Percentiles rank a stretch among this genome's conserved stretches.
Conservation (phyloP, 2,113 vertebrate species). For the Mesoclemmys tuberculata region DNA sequence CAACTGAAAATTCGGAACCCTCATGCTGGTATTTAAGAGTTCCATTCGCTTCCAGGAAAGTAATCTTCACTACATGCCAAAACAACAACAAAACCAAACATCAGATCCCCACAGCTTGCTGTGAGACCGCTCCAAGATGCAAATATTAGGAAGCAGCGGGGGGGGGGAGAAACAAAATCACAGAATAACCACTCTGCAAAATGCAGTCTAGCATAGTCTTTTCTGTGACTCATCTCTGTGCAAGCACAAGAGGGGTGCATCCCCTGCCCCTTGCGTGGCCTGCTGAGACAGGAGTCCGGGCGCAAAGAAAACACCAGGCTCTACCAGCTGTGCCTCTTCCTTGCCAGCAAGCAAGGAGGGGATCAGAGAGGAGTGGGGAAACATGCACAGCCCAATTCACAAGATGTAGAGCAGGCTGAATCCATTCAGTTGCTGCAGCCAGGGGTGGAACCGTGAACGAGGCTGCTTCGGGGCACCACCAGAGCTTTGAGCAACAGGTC, state of each 20-base stretch:
- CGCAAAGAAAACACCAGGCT: neutral
- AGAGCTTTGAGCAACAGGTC: neutral
- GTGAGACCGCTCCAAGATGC: neutral
- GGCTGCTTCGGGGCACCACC: fast-evolving
- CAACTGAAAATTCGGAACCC: neutral
- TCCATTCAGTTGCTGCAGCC: neutral
- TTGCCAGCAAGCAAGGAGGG: neutral
- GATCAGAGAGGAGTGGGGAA: neutral
- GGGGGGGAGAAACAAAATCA: neutral
- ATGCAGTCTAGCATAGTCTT: neutral
- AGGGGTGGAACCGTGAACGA: fast-evolving
- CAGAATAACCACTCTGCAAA: fast-evolving
- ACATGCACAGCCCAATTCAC: neutral
- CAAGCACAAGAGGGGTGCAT: neutral
- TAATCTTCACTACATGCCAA: conserved; percentile 41
- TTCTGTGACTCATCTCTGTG: neutral
- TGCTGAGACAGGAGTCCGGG: neutral
- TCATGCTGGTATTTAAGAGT: conserved; percentile 39
- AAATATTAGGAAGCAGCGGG: neutral
- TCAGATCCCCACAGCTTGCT: fast-evolving
- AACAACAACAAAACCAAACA: neutral
- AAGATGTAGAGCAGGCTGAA: neutral
- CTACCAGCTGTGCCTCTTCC: neutral
- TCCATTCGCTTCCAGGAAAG: conserved; percentile 63
- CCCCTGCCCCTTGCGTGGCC: neutral